phyloP scores from a whole-genome alignment of 2,113 vertebrate genomes.

The Archilochus colubris region DNA sequence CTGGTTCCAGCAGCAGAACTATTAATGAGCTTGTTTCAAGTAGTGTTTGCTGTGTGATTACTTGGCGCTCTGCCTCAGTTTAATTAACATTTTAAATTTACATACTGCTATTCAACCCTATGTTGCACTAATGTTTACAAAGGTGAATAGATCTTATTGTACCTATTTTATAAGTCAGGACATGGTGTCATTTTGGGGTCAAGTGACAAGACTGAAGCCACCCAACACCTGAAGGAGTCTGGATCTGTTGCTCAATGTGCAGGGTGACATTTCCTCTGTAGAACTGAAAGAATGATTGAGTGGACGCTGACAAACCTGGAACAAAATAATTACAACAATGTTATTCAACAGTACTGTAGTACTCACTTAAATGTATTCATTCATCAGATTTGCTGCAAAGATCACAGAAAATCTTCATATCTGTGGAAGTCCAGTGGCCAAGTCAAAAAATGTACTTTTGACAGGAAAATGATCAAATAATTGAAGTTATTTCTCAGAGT shows the following conservation, averaged over 20 bases:
- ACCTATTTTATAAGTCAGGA: conserved; percentile 9
- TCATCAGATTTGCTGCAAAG: background rate
- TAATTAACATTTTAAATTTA: conserved; percentile 34
- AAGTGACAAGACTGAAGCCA: conserved; percentile 9
- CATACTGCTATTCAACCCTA: background rate
- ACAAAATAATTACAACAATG: background rate
- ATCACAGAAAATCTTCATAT: background rate
- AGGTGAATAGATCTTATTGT: conserved; percentile 8
- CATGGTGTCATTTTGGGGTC: background rate
- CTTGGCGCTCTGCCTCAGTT: background rate
- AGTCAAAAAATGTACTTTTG: background rate
- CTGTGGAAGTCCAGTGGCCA: background rate
- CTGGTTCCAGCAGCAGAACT: background rate
- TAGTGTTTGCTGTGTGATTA: background rate
- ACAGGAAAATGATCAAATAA: background rate
- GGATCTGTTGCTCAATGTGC: background rate
- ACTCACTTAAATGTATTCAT: background rate
- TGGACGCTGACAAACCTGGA: background rate
- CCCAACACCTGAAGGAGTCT: background rate
- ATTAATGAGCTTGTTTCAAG: background rate
- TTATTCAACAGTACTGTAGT: background rate
- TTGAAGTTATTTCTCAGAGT: background rate
- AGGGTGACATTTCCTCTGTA: background rate
- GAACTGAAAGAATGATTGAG: background rate
- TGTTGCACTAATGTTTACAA: background rate